Percentiles rank a stretch among this genome's conserved stretches.
These are phyloP conservation scores for Eunapius fragilis DNA, from an alignment of 37 sponge, comb jelly and placozoan genomes.

Conservation along the genomic window DNA sequence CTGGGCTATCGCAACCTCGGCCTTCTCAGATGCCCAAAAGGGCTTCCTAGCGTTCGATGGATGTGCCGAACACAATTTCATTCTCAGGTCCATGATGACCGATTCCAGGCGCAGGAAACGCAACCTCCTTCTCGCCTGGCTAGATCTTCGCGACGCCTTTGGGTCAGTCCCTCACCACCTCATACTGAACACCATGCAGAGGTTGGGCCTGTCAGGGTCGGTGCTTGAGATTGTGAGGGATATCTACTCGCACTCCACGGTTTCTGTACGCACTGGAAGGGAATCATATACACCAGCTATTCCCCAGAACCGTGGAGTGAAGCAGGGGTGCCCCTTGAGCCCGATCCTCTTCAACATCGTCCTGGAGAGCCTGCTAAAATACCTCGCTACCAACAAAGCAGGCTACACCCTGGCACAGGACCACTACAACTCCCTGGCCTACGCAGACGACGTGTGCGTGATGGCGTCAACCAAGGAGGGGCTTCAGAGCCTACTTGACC, in stretches of 20 bases:
- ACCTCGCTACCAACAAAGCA: background rate
- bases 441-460: slow-evolving; percentile 35
- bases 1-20: no score
- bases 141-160: slow-evolving; percentile 48
- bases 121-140: slow-evolving; percentile 28
- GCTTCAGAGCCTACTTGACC: background rate
- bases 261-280: background rate
- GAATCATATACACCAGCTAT: slow-evolving; percentile 9
- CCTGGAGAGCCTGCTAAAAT: background rate
- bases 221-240: slow-evolving; percentile 4
- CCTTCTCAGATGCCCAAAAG: no score
- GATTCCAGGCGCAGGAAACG: slow-evolving; percentile 20
- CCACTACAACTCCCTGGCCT: slow-evolving; percentile 8
- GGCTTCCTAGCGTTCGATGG: no score
- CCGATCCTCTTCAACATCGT: slow-evolving; percentile 46
- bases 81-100: slow-evolving; percentile 4
- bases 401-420: background rate
- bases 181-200: background rate
- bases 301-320: slow-evolving; percentile 11
- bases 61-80: no score
- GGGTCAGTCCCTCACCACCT: slow-evolving; percentile 36
- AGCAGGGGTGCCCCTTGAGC: slow-evolving; percentile 50
- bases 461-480: slow-evolving; percentile 14
- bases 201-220: background rate
- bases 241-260: slow-evolving; percentile 22